Conservation (phyloP, 1,140 invertebrate species). For the Caenorhabditis briggsae region DNA sequence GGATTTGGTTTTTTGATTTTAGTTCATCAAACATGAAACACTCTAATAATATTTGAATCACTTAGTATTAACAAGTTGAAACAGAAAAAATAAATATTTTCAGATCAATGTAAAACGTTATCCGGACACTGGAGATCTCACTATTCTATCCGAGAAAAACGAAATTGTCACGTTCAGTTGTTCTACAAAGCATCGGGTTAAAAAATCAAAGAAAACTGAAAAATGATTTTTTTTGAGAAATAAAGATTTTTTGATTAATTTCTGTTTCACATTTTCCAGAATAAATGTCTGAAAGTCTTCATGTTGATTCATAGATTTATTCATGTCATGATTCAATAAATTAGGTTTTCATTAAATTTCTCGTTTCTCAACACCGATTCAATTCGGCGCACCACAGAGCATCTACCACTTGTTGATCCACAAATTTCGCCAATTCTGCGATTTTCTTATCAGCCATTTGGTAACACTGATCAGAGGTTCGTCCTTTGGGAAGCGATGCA, state of each 20-base stretch:
- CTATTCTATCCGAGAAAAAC: background rate
- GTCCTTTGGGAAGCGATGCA: slow-evolving; percentile 57
- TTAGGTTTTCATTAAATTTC: background rate
- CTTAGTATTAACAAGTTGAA: too few relatives aligned
- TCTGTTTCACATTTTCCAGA: too few relatives aligned
- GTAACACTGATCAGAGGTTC: slow-evolving; percentile 64
- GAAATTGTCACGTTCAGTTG: slow-evolving; percentile 13
- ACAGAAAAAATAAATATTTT: background rate
- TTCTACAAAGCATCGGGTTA: slow-evolving; percentile 21
- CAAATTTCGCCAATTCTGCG: slow-evolving; percentile 67
- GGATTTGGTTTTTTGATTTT: background rate
- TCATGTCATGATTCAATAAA: background rate
- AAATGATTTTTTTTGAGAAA: background rate
- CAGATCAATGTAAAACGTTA: slow-evolving; percentile 19
- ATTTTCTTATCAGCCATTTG: slow-evolving; percentile 69
- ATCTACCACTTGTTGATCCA: slow-evolving; percentile 69
- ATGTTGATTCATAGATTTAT: background rate
- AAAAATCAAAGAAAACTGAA: background rate
- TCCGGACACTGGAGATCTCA: slow-evolving; percentile 29
- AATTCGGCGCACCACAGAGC: slow-evolving; percentile 67
- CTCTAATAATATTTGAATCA: too few relatives aligned
- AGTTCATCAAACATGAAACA: background rate
- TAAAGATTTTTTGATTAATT: background rate
- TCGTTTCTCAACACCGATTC: slow-evolving; percentile 45
- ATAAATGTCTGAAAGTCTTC: too few relatives aligned